Evolutionary conservation across 1,140 invertebrate genomes (phyloP).

Genomic region (Ostrea edulis): DNA sequence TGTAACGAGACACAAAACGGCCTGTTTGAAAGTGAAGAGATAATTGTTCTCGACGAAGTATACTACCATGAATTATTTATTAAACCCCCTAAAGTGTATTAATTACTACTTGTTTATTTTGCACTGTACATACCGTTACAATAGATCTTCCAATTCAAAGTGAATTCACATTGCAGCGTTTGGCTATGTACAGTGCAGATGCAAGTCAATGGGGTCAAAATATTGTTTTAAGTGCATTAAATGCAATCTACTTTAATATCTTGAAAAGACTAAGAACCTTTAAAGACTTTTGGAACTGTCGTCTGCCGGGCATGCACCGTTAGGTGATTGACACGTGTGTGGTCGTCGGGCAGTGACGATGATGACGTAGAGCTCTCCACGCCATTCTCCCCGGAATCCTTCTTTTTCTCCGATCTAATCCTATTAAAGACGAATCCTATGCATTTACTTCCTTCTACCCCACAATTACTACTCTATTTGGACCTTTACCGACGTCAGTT

Average conservation of each 20-base stretch:
- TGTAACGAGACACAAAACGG: slow-evolving; percentile 53
- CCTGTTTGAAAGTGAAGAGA: background rate
- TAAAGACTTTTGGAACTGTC: slow-evolving; percentile 58
- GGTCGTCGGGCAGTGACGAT: slow-evolving; percentile 37
- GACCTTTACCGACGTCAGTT: background rate
- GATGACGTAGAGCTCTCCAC: slow-evolving; percentile 6
- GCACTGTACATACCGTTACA: background rate
- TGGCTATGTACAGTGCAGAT: too few species aligned
- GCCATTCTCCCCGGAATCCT: slow-evolving; percentile 42
- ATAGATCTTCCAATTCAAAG: too few species aligned
- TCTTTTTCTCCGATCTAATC: slow-evolving; percentile 1
- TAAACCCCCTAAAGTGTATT: background rate
- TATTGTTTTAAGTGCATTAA: too few species aligned
- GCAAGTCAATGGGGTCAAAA: too few species aligned
- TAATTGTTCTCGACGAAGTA: background rate
- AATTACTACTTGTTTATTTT: background rate
- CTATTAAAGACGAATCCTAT: background rate
- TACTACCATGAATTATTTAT: slow-evolving; percentile 13
- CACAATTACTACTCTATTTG: background rate
- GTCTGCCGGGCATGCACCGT: slow-evolving; percentile 55
- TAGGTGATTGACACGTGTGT: slow-evolving; percentile 53
- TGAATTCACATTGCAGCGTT: too few species aligned
- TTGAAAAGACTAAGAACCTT: slow-evolving; percentile 43
- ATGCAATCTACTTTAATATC: background rate
- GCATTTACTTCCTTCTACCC: background rate